A percentile compares a stretch with the other conserved stretches of the same genome.
phyloP scores from a whole-genome alignment of 2,113 vertebrate species.

The Notechis scutatus region DNA sequence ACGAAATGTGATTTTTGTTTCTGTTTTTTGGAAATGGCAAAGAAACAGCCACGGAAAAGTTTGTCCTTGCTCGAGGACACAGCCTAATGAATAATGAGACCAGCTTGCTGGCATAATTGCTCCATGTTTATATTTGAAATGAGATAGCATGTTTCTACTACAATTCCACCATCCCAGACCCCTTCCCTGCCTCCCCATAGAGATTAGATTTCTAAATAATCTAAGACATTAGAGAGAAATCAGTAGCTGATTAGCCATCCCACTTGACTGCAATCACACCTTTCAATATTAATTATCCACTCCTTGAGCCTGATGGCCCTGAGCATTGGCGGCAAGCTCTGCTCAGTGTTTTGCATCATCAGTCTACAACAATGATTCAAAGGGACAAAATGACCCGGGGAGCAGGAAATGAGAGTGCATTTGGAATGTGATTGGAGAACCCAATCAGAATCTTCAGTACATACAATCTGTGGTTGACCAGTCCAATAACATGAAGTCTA shows the following conservation, averaged over 20 bases:
- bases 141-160: constrained; percentile 66
- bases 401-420: constrained; percentile 61
- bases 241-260: constrained; percentile 70
- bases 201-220: constrained; percentile 68
- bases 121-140: constrained; percentile 69
- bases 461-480: constrained; percentile 28
- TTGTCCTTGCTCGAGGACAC: constrained; percentile 2
- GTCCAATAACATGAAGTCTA: not conserved
- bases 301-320: constrained; percentile 60
- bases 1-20: not conserved
- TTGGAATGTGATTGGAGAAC: constrained; percentile 62
- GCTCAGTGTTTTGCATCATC: constrained; percentile 57
- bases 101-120: constrained; percentile 45
- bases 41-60: not conserved
- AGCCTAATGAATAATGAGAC: constrained; percentile 32
- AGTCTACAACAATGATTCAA: constrained; percentile 63
- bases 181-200: constrained; percentile 35
- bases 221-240: constrained; percentile 63
- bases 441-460: constrained; percentile 32
- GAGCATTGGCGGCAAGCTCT: constrained; percentile 48
- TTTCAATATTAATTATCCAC: constrained; percentile 72
- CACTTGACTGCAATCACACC: constrained; percentile 71
- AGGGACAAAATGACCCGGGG: constrained; percentile 63
- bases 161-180: constrained; percentile 53
- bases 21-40: constrained; percentile 12